Percentiles rank a stretch among this genome's conserved stretches.
Conservation (phyloP, 2,888 invertebrate genomes). For the Branchellion lobata region DNA sequence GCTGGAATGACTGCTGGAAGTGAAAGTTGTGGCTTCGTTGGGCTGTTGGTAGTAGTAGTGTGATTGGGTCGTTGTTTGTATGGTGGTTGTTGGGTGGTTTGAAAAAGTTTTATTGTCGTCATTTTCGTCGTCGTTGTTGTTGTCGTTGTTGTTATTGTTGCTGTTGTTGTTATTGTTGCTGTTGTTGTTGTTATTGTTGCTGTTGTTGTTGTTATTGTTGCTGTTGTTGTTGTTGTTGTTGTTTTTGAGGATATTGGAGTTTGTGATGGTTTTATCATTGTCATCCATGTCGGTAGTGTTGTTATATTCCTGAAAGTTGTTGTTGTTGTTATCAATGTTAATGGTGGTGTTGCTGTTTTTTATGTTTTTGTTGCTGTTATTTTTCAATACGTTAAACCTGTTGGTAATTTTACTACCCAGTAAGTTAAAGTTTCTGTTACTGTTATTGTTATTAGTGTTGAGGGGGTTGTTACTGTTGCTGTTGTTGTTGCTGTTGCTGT, state of each 20-base stretch:
- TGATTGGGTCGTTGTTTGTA: neutral
- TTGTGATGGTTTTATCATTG: neutral
- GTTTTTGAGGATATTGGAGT: too few relatives aligned
- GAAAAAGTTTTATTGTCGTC: neutral
- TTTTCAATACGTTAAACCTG: too few relatives aligned
- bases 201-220: neutral
- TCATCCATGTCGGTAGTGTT: neutral
- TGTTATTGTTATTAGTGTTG: too few relatives aligned
- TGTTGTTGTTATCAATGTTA: too few relatives aligned
- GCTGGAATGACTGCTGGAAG: neutral
- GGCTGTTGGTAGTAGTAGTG: slow-evolving; percentile 17
- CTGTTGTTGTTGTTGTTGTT: neutral
- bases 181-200: neutral
- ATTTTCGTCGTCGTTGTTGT: too few relatives aligned
- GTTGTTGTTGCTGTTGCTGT: neutral
- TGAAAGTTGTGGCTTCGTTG: too few relatives aligned
- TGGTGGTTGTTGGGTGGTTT: neutral
- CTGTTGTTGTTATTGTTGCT: neutral
- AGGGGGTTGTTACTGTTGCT: neutral
- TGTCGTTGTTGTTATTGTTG: neutral
- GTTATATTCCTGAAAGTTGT: too few relatives aligned
- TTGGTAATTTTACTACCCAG: too few relatives aligned
- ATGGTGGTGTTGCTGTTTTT: too few relatives aligned
- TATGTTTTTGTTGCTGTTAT: too few relatives aligned
- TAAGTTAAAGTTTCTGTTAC: neutral